Base-by-base conservation (phyloP, 2,888 invertebrate species). In the Drosophila nr. perissopoda region DNA sequence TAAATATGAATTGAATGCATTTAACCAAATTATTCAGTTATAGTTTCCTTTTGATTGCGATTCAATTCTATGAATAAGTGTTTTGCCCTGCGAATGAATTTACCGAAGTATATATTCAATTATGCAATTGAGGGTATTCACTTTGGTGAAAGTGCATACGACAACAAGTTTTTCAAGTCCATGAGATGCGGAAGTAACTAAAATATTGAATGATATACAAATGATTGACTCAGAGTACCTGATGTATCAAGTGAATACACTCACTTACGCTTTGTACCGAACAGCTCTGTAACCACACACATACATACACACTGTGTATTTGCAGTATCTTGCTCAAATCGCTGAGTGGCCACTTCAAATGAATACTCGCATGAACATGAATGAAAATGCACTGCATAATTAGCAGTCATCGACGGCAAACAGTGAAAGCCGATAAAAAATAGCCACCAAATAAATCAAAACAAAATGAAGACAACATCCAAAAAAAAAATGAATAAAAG, bases 361-460 rank as follows among this genome's bases (percentile, higher is more conserved):
- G 88, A 87, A 76, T 86, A 38, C 66, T 34, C 65, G 34, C 34
- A 27, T 71, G 54, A 69, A 60, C 54, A 56, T 56, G 54, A 58
- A 67, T 68, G 63, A 63, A 74, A 70, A 51, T 79, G 60, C 64
- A 52, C 77, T 77, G 89, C 82, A 84, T 89, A 84, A 84, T 84
- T 84, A 84, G 84, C 84, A 89, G 81, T 79, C 66, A 69, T 73
- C 83, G 62, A 61, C 42, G 38, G 51, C 66, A 34, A 53, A 38
- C 85, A 84, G 81, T 77, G 81, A 82, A 82, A 82, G 87, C 82
- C 70, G 63, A 86, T 86, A 70, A 71, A 71, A 83, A 81, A 77
- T 78, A 78, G 49, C 42, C 36, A 52, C 42, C 36, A 42, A 58
- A 61, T 52, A 59, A 52, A 74, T 40, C 13, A 33, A 52, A 48